Percentiles rank a stretch among this genome's conserved stretches.
These are phyloP conservation scores for Ploceus nigricollis DNA, from an alignment of 2,113 vertebrate species.

Conservation along the genomic window DNA sequence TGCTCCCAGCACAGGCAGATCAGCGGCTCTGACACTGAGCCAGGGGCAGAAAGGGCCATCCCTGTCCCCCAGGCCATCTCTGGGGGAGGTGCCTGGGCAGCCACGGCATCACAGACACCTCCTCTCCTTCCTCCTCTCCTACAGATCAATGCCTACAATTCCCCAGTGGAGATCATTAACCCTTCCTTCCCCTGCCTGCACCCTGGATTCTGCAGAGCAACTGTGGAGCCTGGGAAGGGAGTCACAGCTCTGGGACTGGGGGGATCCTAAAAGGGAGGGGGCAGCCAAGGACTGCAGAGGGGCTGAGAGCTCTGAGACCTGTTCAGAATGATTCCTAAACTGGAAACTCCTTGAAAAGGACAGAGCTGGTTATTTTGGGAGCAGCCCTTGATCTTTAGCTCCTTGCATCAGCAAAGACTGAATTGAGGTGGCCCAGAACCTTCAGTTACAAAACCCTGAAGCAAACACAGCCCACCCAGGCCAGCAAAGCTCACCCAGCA, in stretches of 20 bases:
- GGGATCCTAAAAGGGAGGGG: neutral
- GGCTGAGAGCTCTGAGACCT: neutral
- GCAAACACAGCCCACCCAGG: neutral
- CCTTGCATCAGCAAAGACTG: neutral
- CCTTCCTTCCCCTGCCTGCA: neutral
- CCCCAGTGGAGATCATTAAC: neutral
- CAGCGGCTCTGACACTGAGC: neutral
- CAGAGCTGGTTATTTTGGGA: neutral
- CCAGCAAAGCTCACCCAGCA: neutral
- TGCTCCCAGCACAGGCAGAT: neutral
- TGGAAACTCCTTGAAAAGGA: slow-evolving; percentile 7
- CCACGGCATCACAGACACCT: accelerated
- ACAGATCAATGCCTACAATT: neutral
- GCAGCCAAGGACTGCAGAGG: neutral
- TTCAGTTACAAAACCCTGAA: neutral
- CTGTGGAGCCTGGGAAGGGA: neutral
- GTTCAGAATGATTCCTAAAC: neutral
- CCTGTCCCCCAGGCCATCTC: neutral
- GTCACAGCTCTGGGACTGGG: neutral
- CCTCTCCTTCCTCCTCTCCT: neutral
- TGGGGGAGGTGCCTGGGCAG: neutral
- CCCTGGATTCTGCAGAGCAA: neutral
- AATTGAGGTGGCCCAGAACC: neutral
- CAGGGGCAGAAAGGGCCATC: neutral
- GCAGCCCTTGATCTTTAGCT: neutral